Percentiles rank a stretch among this genome's conserved stretches.
Evolutionary conservation across 2,113 vertebrate genomes (phyloP).

Genomic region (Clarias batrachus): DNA sequence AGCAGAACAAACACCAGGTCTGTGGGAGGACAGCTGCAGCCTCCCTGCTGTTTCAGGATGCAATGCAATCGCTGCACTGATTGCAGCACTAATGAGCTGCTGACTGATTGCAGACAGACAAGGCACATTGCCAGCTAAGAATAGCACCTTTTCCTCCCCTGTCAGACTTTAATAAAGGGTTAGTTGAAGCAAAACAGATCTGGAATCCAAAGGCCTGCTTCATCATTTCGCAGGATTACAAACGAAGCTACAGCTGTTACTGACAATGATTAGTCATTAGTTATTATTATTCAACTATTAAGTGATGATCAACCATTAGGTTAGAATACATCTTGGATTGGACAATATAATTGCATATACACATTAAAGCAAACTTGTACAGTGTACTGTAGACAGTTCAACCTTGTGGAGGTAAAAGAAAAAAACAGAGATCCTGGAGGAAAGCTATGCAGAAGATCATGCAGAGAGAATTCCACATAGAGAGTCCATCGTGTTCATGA

Average conservation of each 20-base stretch:
- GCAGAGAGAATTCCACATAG: not conserved
- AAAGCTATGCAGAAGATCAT: not conserved
- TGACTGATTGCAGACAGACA: slow-evolving; percentile 43
- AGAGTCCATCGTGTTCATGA: no score
- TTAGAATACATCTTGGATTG: not conserved
- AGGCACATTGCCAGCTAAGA: slow-evolving; percentile 40
- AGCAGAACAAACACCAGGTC: not conserved
- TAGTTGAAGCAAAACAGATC: slow-evolving; percentile 26
- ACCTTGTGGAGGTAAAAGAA: not conserved
- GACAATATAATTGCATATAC: not conserved
- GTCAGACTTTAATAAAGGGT: slow-evolving; percentile 21
- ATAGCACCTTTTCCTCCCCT: slow-evolving; percentile 34
- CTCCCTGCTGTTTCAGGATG: slow-evolving; percentile 37
- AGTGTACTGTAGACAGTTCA: not conserved
- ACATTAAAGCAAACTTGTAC: not conserved
- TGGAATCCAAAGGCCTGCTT: slow-evolving; percentile 21
- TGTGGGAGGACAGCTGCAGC: slow-evolving; percentile 47
- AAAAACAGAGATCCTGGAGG: not conserved
- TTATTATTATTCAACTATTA: not conserved
- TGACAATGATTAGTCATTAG: slow-evolving; percentile 10
- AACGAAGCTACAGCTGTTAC: not conserved
- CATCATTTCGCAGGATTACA: not conserved
- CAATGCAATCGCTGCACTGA: slow-evolving; percentile 29
- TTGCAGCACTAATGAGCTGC: slow-evolving; percentile 35
- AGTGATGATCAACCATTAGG: not conserved